Conservation (phyloP, 2,888 invertebrate genomes). For the Philhelius pedissequus region DNA sequence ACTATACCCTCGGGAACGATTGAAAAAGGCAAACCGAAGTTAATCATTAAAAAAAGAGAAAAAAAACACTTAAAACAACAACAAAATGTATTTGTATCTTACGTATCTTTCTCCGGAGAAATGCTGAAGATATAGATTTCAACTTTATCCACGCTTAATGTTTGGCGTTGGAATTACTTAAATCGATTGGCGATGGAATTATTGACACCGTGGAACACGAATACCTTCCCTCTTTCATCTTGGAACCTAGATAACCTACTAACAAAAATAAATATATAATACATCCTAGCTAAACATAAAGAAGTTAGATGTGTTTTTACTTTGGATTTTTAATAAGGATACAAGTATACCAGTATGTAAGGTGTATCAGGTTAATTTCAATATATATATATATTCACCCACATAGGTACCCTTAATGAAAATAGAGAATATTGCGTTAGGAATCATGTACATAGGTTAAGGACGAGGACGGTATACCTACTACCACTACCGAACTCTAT, state of each 20-base stretch:
- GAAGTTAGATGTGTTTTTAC: background rate
- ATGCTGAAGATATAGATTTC: background rate
- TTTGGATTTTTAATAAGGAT: conserved; percentile 30
- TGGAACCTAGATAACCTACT: too few relatives aligned
- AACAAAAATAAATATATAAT: background rate
- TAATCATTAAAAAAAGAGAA: conserved; percentile 45
- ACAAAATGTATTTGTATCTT: background rate
- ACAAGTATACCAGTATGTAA: too few relatives aligned
- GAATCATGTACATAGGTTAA: background rate
- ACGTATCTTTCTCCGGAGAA: background rate
- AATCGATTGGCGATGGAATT: conserved; percentile 51
- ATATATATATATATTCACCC: background rate
- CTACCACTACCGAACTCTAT: background rate
- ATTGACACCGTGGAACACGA: conserved; percentile 11
- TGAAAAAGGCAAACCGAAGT: conserved; percentile 40
- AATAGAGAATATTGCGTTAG: conserved; percentile 1
- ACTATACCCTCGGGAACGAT: conserved; percentile 55
- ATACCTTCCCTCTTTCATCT: background rate
- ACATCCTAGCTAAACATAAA: background rate
- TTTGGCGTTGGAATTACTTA: background rate
- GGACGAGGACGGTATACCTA: too few relatives aligned
- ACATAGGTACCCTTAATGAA: conserved; percentile 28
- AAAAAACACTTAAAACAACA: conserved; percentile 5
- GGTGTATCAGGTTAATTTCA: too few relatives aligned
- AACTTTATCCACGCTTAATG: background rate